phyloP scores from a whole-genome alignment of 2,113 vertebrate species.

The Corythoichthys haematopterus region DNA sequence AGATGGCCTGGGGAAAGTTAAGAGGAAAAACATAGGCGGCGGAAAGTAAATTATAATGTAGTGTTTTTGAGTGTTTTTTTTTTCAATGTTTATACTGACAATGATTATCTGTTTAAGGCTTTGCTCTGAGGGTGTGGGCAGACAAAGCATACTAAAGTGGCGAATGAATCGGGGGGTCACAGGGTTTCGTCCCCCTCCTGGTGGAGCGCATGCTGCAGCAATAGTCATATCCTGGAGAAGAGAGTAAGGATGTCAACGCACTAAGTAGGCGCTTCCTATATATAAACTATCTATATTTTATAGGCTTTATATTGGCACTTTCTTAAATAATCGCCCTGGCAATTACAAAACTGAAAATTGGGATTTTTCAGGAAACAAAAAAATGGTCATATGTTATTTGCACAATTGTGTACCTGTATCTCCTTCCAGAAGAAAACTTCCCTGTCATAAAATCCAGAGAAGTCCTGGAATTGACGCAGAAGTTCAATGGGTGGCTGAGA shows the following conservation, averaged over 20 bases:
- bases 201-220: constrained; percentile 77
- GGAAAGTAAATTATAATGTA: background rate
- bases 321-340: no score
- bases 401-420: constrained; percentile 68
- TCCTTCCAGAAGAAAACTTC: constrained; percentile 82
- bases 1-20: constrained; percentile 71
- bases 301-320: no score
- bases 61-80: background rate
- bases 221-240: constrained; percentile 76
- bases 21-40: background rate
- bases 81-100: constrained; percentile 51
- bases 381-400: background rate
- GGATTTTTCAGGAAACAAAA: no score
- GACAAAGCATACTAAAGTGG: constrained; percentile 81
- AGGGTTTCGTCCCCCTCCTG: constrained; percentile 81
- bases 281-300: no score
- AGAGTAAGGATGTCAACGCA: background rate
- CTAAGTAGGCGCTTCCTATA: background rate
- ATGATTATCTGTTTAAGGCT: constrained; percentile 84
- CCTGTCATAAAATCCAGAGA: constrained; percentile 81
- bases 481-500: constrained; percentile 83
- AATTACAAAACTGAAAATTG: no score
- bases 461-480: constrained; percentile 82
- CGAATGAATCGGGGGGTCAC: constrained; percentile 80
- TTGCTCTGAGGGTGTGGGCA: constrained; percentile 78